These are phyloP conservation scores for Scatophagus argus DNA, from an alignment of 2,113 vertebrate species.

Conservation along the genomic window DNA sequence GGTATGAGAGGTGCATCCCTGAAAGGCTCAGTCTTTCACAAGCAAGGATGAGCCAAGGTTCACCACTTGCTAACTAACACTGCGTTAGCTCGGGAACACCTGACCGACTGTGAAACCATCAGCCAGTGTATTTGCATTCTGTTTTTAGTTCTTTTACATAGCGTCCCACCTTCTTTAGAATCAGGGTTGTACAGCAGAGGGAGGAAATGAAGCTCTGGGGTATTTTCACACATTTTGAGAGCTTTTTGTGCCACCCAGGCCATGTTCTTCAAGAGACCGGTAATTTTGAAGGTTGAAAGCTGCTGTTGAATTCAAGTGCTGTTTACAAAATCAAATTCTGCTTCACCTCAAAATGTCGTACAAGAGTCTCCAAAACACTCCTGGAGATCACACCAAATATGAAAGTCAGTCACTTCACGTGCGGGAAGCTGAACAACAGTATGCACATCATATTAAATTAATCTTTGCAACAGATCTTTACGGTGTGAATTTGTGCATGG, in stretches of 20 bases:
- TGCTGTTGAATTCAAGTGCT: not conserved
- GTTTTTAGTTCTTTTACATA: no score
- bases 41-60: no score
- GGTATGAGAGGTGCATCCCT: no score
- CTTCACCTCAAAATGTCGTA: not conserved
- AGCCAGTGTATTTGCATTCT: no score
- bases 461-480: not conserved
- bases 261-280: not conserved
- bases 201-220: slow-evolving; percentile 15
- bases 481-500: not conserved
- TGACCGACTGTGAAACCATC: no score
- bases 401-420: not conserved
- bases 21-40: no score
- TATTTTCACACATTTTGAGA: slow-evolving; percentile 14
- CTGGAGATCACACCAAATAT: not conserved
- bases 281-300: not conserved
- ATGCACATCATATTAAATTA: not conserved
- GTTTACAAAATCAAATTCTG: not conserved
- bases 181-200: not conserved
- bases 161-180: no score
- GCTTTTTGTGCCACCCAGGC: not conserved
- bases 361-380: not conserved
- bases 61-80: no score
- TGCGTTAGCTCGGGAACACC: no score
- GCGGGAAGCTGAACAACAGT: not conserved